A percentile compares a stretch with the other conserved stretches of the same genome.
These are phyloP conservation scores for Callospermophilus lateralis DNA, from an alignment of 2,113 vertebrate genomes.

Conservation along the genomic window DNA sequence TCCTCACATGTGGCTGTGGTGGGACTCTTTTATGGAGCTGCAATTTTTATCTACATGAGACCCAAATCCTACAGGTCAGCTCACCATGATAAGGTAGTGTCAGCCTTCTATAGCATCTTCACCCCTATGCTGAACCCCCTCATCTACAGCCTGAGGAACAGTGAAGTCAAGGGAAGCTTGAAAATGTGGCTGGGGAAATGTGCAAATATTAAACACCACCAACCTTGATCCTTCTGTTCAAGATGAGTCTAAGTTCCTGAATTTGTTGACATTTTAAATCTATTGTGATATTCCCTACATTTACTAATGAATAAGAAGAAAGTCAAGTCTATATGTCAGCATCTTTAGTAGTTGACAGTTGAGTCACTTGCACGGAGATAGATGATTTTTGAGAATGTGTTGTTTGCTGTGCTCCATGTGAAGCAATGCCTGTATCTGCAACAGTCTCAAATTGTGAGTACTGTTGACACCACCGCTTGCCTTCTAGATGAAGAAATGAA, in stretches of 20 bases:
- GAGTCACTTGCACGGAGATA: neutral
- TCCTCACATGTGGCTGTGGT: neutral
- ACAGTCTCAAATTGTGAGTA: neutral
- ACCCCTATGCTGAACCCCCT: neutral
- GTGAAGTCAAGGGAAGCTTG: neutral
- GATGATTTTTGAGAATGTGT: neutral
- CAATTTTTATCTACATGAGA: constrained; percentile 43
- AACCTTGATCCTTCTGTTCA: neutral
- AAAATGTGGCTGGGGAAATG: neutral
- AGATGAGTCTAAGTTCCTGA: neutral
- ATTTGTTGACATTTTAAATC: neutral
- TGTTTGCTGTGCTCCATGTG: neutral
- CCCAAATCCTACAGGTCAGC: neutral
- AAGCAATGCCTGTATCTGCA: neutral
- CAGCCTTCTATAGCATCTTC: neutral
- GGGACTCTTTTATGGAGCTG: constrained; percentile 15
- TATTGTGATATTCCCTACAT: neutral
- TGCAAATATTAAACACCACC: neutral
- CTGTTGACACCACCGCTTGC: neutral
- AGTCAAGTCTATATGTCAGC: neutral
- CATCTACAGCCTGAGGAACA: too few relatives aligned
- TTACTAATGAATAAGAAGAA: neutral
- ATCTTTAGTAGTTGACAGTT: neutral
- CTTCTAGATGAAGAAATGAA: neutral
- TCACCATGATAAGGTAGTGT: neutral